A percentile compares a stretch with the other conserved stretches of the same genome.
Conservation (phyloP, 2,113 vertebrate genomes). For the Petrocephalus microphthalmus region DNA sequence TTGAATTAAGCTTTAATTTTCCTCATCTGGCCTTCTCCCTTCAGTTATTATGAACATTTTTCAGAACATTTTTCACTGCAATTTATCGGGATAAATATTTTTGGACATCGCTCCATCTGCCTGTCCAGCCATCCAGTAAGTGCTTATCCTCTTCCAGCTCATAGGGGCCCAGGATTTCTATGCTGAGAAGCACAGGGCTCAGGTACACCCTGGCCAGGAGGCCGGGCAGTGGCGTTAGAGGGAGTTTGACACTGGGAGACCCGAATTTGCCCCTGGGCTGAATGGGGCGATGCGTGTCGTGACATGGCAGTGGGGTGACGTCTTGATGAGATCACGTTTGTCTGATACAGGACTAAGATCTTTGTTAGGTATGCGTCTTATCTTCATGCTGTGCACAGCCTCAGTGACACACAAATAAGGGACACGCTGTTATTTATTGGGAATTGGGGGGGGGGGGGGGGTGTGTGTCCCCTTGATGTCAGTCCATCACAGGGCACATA, state of each 20-base stretch:
- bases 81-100: background rate
- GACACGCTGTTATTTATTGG: background rate
- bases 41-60: background rate
- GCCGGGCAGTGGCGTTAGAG: background rate
- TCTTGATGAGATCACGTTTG: background rate
- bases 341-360: background rate
- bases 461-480: too few relatives aligned
- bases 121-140: background rate
- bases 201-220: background rate
- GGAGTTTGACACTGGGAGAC: background rate
- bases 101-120: background rate
- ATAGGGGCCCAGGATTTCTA: too few relatives aligned
- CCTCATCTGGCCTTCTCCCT: background rate
- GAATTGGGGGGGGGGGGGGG: background rate
- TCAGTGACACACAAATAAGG: background rate
- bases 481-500: too few relatives aligned
- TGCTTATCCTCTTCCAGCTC: background rate
- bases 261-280: background rate
- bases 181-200: background rate
- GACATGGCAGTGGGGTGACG: background rate
- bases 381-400: background rate
- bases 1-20: background rate
- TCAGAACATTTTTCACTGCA: background rate
- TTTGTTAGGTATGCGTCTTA: background rate
- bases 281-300: background rate